Evolutionary conservation across 2,797 vertebrate genomes (phyloP), one percentile per base, ranked within the genome.

Genomic region (Smutsia gigantea): DNA sequence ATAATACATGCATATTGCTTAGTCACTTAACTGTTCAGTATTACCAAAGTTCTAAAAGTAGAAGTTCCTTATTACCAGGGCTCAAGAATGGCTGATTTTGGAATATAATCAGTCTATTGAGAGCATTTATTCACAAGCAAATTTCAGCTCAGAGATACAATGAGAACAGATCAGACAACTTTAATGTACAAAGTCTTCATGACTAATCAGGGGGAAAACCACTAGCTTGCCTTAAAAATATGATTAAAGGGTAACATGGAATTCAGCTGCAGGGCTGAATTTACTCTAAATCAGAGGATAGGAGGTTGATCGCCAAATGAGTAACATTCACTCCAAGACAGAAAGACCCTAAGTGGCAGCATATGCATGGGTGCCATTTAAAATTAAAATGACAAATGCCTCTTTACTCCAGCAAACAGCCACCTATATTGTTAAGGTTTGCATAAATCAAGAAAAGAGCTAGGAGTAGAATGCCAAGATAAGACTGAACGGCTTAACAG

Each of bases 21-120:
- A 81, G 4, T 77, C 49, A 77, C 23, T 92, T 87, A 72, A 34
- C 83, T 61, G 78, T 63, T 94, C 34, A 96, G 1, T 82, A 49
- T 63, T 85, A 63, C 34, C 53, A 23, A 97, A 87, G 25, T 66
- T 66, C 82, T 85, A 68, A 66, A 77, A 92, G 19, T 51, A 72
- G n/a, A 55, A 42, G 42, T 69, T 79, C 23, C 66, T 79, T 87
- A 72, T 64, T 82, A 93, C 71, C 78, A 64, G 71, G 18, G 34
- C 49, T 69, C n/a, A 68, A 27, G 25, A 72, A 59, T 78, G 25
- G 18, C 15, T 81, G 53, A 34, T 61, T 90, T 92, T 42, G 94
- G 15, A 79, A 86, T 66, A 57, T 37, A 84, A 83, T 63, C 17
- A 29, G 31, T 82, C 86, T 84, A 69, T 71, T 84, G 46, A 21